A percentile compares a stretch with the other conserved stretches of the same genome.
Conservation (phyloP, 2,797 vertebrate genomes). For the Micromesistius poutassou region DNA sequence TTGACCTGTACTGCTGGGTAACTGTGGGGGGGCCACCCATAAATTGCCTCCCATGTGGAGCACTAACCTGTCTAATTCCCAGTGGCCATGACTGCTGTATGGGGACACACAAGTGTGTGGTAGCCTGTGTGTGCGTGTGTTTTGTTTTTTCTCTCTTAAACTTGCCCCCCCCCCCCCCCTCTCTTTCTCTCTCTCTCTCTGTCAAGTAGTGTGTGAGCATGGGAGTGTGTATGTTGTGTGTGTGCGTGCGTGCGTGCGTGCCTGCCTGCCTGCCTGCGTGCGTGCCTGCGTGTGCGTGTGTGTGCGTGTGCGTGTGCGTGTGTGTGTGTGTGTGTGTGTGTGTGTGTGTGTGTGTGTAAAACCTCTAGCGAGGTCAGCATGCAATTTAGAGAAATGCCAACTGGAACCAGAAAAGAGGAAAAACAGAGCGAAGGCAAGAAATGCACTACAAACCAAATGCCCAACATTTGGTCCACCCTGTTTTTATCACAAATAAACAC, state of each 20-base stretch:
- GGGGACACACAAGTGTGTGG: constrained; percentile 25
- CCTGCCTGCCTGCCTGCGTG: too few species aligned
- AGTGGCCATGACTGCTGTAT: constrained; percentile 36
- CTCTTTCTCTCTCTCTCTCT: constrained; percentile 3
- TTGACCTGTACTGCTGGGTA: constrained; percentile 45
- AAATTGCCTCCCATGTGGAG: constrained; percentile 54
- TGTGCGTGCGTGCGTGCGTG: too few species aligned
- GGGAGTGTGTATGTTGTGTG: too few species aligned
- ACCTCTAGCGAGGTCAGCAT: constrained; percentile 47
- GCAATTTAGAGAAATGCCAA: constrained; percentile 58
- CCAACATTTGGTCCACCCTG: not conserved
- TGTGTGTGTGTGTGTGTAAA: not conserved
- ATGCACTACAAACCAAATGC: not conserved
- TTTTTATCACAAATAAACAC: not conserved
- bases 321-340: not conserved
- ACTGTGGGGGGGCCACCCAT: constrained; percentile 42
- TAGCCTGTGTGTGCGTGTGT: constrained; percentile 10
- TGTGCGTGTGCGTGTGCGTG: not conserved
- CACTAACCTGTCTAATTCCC: constrained; percentile 52
- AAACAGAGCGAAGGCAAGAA: not conserved
- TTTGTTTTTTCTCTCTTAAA: not conserved
- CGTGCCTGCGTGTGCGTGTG: not conserved
- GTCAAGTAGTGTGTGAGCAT: not conserved
- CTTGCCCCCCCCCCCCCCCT: not conserved
- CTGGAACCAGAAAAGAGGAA: constrained; percentile 28